phyloP scores from a whole-genome alignment of 2,113 vertebrate genomes.

The Lasiurus cinereus region DNA sequence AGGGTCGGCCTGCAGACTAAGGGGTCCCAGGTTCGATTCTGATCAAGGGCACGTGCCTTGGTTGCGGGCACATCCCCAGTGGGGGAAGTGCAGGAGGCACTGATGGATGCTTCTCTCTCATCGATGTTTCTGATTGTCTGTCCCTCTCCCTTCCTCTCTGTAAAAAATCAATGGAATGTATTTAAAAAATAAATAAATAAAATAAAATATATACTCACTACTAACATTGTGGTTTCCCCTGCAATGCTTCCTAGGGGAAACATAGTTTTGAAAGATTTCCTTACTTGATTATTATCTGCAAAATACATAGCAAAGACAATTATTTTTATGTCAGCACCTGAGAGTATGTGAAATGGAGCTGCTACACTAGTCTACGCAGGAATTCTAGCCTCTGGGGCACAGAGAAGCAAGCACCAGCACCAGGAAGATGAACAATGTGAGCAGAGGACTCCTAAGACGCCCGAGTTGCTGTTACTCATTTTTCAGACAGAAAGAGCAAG shows the following conservation, averaged over 20 bases:
- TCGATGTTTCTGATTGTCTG: too few species aligned
- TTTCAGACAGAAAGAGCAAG: neutral
- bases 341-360: neutral
- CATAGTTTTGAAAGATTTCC: slow-evolving; percentile 10
- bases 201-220: slow-evolving; percentile 42
- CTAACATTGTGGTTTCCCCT: slow-evolving; percentile 49
- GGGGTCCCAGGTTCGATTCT: too few species aligned
- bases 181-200: too few species aligned
- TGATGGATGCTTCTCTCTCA: too few species aligned
- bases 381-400: neutral
- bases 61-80: too few species aligned
- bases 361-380: neutral
- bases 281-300: slow-evolving; percentile 62
- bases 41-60: too few species aligned
- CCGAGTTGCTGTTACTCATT: neutral
- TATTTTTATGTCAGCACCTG: neutral
- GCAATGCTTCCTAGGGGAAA: neutral
- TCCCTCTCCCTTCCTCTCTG: too few species aligned
- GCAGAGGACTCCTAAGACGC: neutral
- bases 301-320: slow-evolving; percentile 36
- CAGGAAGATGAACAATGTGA: neutral
- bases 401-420: neutral
- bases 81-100: too few species aligned
- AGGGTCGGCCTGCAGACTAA: too few species aligned
- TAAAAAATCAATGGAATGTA: too few species aligned